These are phyloP conservation scores for Ophraella communa DNA, from an alignment of 2,888 invertebrate species.

Conservation along the genomic window DNA sequence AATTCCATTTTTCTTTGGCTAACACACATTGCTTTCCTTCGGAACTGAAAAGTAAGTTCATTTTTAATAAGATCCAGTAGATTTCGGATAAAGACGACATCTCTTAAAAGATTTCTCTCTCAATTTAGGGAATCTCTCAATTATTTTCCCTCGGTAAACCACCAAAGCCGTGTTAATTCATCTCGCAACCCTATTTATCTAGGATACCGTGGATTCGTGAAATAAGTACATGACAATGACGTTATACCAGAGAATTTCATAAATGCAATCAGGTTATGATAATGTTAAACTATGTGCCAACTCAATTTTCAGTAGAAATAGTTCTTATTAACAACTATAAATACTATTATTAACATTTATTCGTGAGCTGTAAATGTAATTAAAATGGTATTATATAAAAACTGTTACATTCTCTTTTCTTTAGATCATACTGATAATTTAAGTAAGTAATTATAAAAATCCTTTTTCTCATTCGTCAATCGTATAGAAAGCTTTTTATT, in stretches of 20 bases:
- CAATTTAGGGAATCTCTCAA: slow-evolving; percentile 12
- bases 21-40: no score
- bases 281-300: not conserved
- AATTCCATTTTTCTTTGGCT: not conserved
- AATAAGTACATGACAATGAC: not conserved
- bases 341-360: not conserved
- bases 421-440: no score
- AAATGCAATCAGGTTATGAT: not conserved
- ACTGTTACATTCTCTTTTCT: no score
- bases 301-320: not conserved
- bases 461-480: no score
- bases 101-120: slow-evolving; percentile 11
- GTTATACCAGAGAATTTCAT: not conserved
- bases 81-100: slow-evolving; percentile 14
- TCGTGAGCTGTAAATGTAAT: no score
- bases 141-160: slow-evolving; percentile 27
- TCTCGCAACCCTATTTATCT: slow-evolving; percentile 39
- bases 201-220: slow-evolving; percentile 16
- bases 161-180: slow-evolving; percentile 38
- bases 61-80: slow-evolving; percentile 14
- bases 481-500: no score
- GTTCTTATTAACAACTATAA: no score
- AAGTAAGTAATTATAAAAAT: no score
- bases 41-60: not conserved
- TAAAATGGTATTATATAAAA: no score